Evolutionary conservation across 2,888 invertebrate species (phyloP).

Genomic region (Argyresthia goedartella): DNA sequence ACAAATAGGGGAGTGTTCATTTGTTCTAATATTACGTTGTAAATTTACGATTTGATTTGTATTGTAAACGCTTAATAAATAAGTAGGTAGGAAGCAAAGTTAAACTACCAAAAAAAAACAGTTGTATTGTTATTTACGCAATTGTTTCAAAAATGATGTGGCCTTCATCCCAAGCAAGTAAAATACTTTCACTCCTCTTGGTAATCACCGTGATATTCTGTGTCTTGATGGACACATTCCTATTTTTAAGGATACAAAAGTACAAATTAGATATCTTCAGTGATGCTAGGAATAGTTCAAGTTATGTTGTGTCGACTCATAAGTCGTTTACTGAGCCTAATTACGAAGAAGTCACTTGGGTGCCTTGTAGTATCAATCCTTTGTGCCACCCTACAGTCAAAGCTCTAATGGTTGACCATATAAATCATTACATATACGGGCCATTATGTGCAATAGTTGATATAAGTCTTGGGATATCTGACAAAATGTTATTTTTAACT

Average conservation of each 20-base stretch:
- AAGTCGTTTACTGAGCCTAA: slow-evolving; percentile 20
- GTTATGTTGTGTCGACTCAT: slow-evolving; percentile 33
- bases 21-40: too few species aligned
- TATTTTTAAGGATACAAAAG: slow-evolving; percentile 78
- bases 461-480: slow-evolving; percentile 73
- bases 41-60: too few species aligned
- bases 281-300: slow-evolving; percentile 17
- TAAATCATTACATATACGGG: slow-evolving; percentile 86
- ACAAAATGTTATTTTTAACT: slow-evolving; percentile 73
- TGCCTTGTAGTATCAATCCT: slow-evolving; percentile 81
- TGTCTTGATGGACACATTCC: slow-evolving; percentile 78
- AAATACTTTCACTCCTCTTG: slow-evolving; percentile 73
- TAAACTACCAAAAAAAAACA: too few species aligned
- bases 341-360: slow-evolving; percentile 70
- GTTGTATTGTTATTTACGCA: too few species aligned
- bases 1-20: too few species aligned
- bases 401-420: slow-evolving; percentile 84
- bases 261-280: slow-evolving; percentile 70
- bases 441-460: slow-evolving; percentile 84
- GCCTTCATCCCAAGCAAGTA: slow-evolving; percentile 80
- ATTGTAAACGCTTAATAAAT: too few species aligned
- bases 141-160: slow-evolving; percentile 70
- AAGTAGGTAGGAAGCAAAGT: too few species aligned
- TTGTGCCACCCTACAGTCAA: slow-evolving; percentile 87
- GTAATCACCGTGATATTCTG: slow-evolving; percentile 74